Percentiles rank a stretch among this genome's conserved stretches.
Conservation (phyloP, 1,140 invertebrate species). For the Drosophila kepulauana region DNA sequence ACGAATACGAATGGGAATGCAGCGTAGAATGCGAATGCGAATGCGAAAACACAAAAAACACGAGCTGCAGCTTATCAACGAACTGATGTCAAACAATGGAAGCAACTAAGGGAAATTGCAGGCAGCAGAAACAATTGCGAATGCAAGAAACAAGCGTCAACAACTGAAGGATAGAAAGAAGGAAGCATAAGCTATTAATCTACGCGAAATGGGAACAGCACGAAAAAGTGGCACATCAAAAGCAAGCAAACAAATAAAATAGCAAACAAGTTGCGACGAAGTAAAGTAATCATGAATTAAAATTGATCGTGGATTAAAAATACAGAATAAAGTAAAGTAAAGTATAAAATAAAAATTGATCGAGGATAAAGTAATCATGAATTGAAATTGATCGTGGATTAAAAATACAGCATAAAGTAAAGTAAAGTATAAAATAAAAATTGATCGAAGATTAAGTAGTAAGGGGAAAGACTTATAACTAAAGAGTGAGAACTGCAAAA, state of each 20-base stretch:
- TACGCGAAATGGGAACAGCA: conserved; percentile 14
- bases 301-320: background rate
- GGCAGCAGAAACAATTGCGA: conserved; percentile 24
- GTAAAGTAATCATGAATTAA: background rate
- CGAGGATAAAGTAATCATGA: background rate
- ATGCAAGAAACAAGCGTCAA: background rate
- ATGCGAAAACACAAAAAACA: conserved; percentile 11
- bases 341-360: background rate
- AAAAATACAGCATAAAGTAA: background rate
- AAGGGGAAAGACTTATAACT: too few relatives aligned
- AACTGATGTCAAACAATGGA: conserved; percentile 36
- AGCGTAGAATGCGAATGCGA: conserved; percentile 3
- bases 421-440: background rate
- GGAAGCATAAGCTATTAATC: conserved; percentile 30
- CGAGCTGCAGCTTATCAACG: conserved; percentile 40
- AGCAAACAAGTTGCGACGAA: background rate
- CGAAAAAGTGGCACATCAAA: background rate
- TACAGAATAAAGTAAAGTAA: background rate
- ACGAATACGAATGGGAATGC: conserved; percentile 19
- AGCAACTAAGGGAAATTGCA: conserved; percentile 47
- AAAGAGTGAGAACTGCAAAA: too few relatives aligned
- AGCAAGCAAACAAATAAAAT: background rate
- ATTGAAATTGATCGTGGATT: background rate
- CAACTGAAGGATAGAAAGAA: background rate
- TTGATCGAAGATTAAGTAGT: background rate